Percentiles rank a stretch among this genome's conserved stretches.
Conservation (phyloP, 2,888 invertebrate genomes). For the Hyposoter dolosus region DNA sequence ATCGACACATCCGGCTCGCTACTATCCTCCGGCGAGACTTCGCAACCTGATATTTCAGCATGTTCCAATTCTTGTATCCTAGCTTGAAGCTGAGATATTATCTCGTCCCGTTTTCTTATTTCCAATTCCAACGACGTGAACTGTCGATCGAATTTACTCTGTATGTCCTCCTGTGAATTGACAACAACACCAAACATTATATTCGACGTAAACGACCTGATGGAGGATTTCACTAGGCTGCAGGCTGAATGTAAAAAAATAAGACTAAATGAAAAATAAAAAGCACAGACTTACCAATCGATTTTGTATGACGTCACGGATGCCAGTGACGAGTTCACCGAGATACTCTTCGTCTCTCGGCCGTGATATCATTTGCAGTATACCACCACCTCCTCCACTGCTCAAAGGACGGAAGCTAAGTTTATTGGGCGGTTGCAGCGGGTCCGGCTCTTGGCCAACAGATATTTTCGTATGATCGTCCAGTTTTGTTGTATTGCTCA, state of each 20-base stretch:
- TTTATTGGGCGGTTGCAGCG: constrained; percentile 82
- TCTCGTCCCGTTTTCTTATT: constrained; percentile 92
- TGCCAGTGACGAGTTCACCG: constrained; percentile 91
- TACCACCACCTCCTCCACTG: constrained; percentile 75
- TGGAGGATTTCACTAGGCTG: no score
- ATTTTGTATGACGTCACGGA: constrained; percentile 92
- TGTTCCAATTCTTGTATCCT: constrained; percentile 90
- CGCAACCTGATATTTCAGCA: constrained; percentile 65
- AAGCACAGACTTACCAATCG: constrained; percentile 83
- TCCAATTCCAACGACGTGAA: constrained; percentile 92
- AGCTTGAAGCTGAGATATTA: constrained; percentile 91
- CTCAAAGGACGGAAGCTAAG: constrained; percentile 83
- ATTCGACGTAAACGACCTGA: neutral
- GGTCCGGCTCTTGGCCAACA: constrained; percentile 66
- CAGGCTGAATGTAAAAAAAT: no score
- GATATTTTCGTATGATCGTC: constrained; percentile 72
- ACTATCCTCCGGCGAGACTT: constrained; percentile 77
- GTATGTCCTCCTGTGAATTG: constrained; percentile 84
- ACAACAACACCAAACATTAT: neutral
- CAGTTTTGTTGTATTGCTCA: constrained; percentile 70
- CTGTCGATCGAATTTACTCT: constrained; percentile 85
- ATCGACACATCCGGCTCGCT: constrained; percentile 82
- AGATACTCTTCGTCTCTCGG: constrained; percentile 91
- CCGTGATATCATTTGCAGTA: constrained; percentile 79
- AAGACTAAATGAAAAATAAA: neutral